Evolutionary conservation across 2,888 invertebrate species (phyloP).

Genomic region (Anagyrus pseudococci): DNA sequence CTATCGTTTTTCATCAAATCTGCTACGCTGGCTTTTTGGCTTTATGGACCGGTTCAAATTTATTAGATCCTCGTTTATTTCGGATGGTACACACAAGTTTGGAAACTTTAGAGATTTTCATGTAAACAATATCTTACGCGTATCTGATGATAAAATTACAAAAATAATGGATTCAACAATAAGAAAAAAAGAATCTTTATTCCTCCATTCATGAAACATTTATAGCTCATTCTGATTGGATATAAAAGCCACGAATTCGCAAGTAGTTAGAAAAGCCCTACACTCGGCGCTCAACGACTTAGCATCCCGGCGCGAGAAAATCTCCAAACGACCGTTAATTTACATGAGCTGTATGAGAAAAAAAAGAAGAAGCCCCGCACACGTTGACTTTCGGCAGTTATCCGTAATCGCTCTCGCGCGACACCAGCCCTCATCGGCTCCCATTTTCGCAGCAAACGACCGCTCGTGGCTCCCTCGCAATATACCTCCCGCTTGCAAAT

Average conservation of each 20-base stretch:
- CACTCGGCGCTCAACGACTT: slow-evolving; percentile 8
- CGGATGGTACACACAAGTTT: too few species aligned
- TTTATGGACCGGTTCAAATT: too few species aligned
- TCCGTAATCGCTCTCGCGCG: slow-evolving; percentile 36
- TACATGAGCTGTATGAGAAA: slow-evolving; percentile 32
- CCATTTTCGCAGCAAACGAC: slow-evolving; percentile 37
- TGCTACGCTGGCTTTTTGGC: too few species aligned
- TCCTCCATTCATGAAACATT: slow-evolving; percentile 3
- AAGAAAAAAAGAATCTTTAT: neutral
- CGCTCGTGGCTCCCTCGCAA: slow-evolving; percentile 34
- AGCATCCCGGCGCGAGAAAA: slow-evolving; percentile 3
- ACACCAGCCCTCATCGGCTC: slow-evolving; percentile 31
- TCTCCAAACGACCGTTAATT: slow-evolving; percentile 23
- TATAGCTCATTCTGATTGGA: neutral
- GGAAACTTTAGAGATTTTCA: too few species aligned
- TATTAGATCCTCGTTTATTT: too few species aligned
- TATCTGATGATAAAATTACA: too few species aligned
- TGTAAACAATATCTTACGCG: too few species aligned
- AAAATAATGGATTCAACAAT: too few species aligned
- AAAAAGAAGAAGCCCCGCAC: slow-evolving; percentile 30
- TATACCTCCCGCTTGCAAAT: slow-evolving; percentile 28
- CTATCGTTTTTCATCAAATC: too few species aligned
- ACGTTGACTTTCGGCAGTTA: slow-evolving; percentile 32
- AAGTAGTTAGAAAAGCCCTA: too few species aligned
- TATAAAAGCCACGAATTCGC: slow-evolving; percentile 1